Conservation (phyloP, 2,888 invertebrate species). For the Sarcophaga carnaria region DNA sequence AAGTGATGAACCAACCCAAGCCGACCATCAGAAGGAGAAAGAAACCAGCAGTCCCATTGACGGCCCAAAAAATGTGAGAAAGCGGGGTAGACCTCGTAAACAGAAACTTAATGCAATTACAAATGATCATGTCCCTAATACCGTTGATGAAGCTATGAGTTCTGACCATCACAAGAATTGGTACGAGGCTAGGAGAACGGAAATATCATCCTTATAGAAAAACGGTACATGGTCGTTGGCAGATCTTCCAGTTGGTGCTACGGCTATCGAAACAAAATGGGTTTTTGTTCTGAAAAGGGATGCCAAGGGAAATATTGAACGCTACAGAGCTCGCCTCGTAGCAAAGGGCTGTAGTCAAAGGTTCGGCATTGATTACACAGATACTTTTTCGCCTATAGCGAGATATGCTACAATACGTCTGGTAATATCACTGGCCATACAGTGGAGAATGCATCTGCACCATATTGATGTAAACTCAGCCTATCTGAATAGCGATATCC, state of each 20-base stretch:
- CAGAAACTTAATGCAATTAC: not conserved
- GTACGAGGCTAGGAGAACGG: not conserved
- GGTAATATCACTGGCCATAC: slow-evolving; percentile 49
- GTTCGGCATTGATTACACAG: slow-evolving; percentile 14
- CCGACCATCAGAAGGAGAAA: not conserved
- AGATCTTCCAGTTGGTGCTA: slow-evolving; percentile 29
- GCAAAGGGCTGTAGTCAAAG: no score
- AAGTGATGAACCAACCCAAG: not conserved
- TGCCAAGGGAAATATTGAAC: slow-evolving; percentile 4
- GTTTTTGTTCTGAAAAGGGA: slow-evolving; percentile 18
- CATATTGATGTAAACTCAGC: slow-evolving; percentile 66
- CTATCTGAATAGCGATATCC: slow-evolving; percentile 58
- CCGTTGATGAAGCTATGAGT: not conserved
- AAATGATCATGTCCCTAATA: slow-evolving; percentile 1
- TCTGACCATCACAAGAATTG: not conserved
- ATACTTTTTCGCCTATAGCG: slow-evolving; percentile 46
- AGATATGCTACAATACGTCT: slow-evolving; percentile 47
- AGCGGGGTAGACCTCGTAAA: slow-evolving; percentile 21
- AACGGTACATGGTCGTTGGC: slow-evolving; percentile 23
- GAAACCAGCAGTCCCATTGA: not conserved
- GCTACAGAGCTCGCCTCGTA: not conserved
- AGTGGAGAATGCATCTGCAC: slow-evolving; percentile 18
- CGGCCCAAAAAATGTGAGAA: not conserved
- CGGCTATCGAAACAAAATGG: slow-evolving; percentile 23
- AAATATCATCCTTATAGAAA: not conserved